Conservation (phyloP, 1,140 invertebrate genomes). For the Drosophila parvula region DNA sequence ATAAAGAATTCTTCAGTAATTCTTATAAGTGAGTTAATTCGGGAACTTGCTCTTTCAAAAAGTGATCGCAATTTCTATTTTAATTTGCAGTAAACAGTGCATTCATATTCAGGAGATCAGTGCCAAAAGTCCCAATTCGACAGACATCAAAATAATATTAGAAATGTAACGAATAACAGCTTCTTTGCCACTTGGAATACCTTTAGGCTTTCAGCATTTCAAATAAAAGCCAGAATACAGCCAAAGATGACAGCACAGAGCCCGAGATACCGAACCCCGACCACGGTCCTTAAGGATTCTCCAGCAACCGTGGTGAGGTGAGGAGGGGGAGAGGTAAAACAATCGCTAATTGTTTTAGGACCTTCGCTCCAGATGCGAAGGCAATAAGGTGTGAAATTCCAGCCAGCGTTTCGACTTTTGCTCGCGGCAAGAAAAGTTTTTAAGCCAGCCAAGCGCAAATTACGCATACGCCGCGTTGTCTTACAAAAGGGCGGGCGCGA, state of each 20-base stretch:
- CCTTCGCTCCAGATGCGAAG: slow-evolving; percentile 41
- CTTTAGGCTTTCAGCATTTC: not conserved
- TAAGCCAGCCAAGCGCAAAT: slow-evolving; percentile 54
- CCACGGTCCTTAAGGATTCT: not conserved
- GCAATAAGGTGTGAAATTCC: slow-evolving; percentile 81
- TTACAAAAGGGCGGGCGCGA: slow-evolving; percentile 33
- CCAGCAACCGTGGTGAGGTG: not conserved
- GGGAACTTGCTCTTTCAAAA: too few species aligned
- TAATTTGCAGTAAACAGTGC: too few species aligned
- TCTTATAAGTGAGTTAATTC: too few species aligned
- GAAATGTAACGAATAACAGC: not conserved
- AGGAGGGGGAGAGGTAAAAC: not conserved
- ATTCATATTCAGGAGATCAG: too few species aligned
- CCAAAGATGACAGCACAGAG: not conserved
- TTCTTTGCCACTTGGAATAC: not conserved
- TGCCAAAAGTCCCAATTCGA: too few species aligned
- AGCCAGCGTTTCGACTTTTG: slow-evolving; percentile 43
- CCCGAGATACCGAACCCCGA: not conserved
- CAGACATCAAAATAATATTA: too few species aligned
- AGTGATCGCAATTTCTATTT: too few species aligned
- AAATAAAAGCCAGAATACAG: slow-evolving; percentile 4
- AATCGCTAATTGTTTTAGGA: slow-evolving; percentile 77
- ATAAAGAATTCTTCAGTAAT: too few species aligned
- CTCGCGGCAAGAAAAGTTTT: slow-evolving; percentile 49
- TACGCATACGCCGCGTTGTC: slow-evolving; percentile 76